Evolutionary conservation across 2,113 vertebrate species (phyloP).

Genomic region (Sphaerodactylus townsendi): DNA sequence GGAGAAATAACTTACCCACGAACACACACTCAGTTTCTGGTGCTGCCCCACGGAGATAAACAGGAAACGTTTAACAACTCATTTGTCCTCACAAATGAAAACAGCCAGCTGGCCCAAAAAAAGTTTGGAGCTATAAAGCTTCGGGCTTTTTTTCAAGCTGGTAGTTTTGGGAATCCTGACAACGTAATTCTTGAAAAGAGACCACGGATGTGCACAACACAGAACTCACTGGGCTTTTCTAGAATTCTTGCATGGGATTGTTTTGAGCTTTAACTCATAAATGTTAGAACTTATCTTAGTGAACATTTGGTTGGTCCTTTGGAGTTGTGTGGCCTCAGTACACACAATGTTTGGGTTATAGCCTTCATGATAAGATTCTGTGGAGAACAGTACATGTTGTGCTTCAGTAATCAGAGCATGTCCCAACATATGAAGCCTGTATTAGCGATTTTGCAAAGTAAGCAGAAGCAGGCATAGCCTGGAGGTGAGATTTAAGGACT

Average conservation of each 20-base stretch:
- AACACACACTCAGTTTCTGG: not conserved
- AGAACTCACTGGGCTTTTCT: not conserved
- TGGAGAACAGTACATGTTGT: no score
- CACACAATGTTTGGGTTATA: no score
- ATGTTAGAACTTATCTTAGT: not conserved
- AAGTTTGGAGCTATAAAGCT: not conserved
- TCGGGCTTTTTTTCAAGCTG: not conserved
- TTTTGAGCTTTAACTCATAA: not conserved
- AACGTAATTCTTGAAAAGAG: not conserved
- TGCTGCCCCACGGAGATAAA: not conserved
- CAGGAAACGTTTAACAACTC: slow-evolving; percentile 30
- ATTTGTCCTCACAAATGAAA: not conserved
- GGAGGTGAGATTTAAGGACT: no score
- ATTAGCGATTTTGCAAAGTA: no score
- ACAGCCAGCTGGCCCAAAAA: not conserved
- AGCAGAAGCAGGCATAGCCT: no score
- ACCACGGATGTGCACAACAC: not conserved
- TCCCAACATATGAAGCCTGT: no score
- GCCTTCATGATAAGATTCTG: no score
- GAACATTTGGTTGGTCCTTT: not conserved
- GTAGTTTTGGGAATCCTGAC: not conserved
- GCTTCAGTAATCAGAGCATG: no score
- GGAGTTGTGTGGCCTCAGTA: no score
- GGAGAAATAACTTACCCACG: not conserved
- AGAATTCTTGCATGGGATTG: not conserved